Evolutionary conservation across 2,888 invertebrate species (phyloP).

Genomic region (Gnatocerus cornutus): DNA sequence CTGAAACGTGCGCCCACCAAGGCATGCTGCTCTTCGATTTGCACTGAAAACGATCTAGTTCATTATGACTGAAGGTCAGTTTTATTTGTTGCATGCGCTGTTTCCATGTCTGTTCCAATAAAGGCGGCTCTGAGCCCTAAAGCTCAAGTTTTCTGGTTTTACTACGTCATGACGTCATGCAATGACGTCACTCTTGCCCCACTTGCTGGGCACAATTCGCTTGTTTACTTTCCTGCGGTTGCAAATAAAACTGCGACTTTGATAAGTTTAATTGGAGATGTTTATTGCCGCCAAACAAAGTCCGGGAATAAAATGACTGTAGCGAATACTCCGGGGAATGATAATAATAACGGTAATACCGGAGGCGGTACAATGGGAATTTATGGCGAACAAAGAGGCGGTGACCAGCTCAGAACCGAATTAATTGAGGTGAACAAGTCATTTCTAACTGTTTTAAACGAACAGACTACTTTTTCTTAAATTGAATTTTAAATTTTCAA

Average conservation of each 20-base stretch:
- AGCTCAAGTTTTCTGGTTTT: slow-evolving; percentile 16
- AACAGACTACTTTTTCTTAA: not conserved
- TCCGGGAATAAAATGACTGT: too few relatives aligned
- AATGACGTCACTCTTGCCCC: slow-evolving; percentile 30
- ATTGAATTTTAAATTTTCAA: too few relatives aligned
- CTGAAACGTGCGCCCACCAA: slow-evolving; percentile 40
- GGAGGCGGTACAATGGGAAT: slow-evolving; percentile 8
- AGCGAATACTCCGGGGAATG: too few relatives aligned
- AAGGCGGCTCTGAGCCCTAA: not conserved
- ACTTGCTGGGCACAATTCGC: too few relatives aligned
- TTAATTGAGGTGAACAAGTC: slow-evolving; percentile 34
- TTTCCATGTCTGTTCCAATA: slow-evolving; percentile 17
- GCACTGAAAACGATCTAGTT: slow-evolving; percentile 28
- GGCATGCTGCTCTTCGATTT: slow-evolving; percentile 27
- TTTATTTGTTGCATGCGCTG: slow-evolving; percentile 47
- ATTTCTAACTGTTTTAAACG: slow-evolving; percentile 15
- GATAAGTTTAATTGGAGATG: too few relatives aligned
- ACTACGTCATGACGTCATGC: slow-evolving; percentile 43
- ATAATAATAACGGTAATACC: slow-evolving; percentile 8
- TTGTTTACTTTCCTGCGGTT: too few relatives aligned
- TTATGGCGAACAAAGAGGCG: not conserved
- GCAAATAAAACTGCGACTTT: too few relatives aligned
- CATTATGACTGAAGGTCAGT: slow-evolving; percentile 56
- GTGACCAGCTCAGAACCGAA: slow-evolving; percentile 19
- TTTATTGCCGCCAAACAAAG: too few relatives aligned